Percentiles rank a stretch among this genome's conserved stretches.
phyloP scores from a whole-genome alignment of 2,113 vertebrate genomes.

The Syrrhaptes paradoxus region DNA sequence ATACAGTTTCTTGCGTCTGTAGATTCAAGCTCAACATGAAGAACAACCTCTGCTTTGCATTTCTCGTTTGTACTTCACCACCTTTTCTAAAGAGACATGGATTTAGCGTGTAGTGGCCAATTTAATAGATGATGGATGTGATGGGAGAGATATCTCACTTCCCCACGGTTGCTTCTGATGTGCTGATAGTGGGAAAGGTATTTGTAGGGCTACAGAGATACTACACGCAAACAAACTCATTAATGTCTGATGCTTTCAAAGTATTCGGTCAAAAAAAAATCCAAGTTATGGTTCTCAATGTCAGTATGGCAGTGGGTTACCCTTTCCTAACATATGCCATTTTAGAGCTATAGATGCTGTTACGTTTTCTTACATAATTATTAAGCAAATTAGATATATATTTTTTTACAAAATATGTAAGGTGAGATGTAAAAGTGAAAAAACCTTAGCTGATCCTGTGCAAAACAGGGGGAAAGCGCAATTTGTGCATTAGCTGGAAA shows the following conservation, averaged over 20 bases:
- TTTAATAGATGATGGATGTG: neutral
- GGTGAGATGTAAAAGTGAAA: neutral
- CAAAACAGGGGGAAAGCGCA: neutral
- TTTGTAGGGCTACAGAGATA: neutral
- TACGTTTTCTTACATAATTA: neutral
- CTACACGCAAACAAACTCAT: neutral
- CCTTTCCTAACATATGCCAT: neutral
- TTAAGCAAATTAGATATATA: neutral
- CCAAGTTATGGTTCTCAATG: neutral
- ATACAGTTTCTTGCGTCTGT: neutral
- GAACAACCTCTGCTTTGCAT: neutral
- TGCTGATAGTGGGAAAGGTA: neutral
- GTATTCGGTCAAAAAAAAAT: neutral
- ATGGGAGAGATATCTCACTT: neutral
- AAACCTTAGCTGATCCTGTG: neutral
- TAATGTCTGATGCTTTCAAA: neutral
- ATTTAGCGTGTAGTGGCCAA: neutral
- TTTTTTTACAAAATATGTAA: neutral
- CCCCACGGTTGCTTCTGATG: neutral
- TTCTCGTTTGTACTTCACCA: neutral
- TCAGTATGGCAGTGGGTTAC: neutral
- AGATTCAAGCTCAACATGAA: neutral
- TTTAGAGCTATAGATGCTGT: neutral
- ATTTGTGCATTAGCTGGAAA: neutral
- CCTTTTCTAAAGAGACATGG: neutral